Conservation (phyloP, 2,888 invertebrate genomes). For the Sinhomidia bicolor region DNA sequence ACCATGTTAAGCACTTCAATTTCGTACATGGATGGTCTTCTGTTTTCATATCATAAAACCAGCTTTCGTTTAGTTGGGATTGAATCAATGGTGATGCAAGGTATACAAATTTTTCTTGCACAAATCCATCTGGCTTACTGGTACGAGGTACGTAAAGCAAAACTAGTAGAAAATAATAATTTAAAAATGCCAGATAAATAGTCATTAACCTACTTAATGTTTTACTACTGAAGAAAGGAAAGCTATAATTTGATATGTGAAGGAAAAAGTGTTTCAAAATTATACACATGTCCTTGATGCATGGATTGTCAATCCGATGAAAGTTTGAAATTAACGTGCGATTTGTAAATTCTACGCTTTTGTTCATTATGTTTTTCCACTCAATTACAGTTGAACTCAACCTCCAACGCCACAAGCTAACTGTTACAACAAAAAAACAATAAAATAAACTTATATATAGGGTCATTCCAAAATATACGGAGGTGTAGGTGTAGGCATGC, state of each 20-base stretch:
- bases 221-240: background rate
- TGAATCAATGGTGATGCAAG: constrained; percentile 58
- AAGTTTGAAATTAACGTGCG: background rate
- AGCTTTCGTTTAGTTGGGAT: constrained; percentile 43
- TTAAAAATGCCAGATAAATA: background rate
- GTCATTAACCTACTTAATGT: no score
- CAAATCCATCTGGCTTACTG: background rate
- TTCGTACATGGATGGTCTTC: constrained; percentile 55
- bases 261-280: background rate
- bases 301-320: constrained; percentile 62
- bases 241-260: no score
- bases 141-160: background rate
- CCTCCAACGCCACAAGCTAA: constrained; percentile 62
- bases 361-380: constrained; percentile 38
- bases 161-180: no score
- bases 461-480: background rate
- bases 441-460: background rate
- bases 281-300: constrained; percentile 67
- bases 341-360: background rate
- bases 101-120: background rate
- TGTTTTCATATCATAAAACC: constrained; percentile 64
- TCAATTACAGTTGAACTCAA: constrained; percentile 14
- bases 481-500: background rate
- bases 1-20: no score
- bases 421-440: background rate